phyloP scores from a whole-genome alignment of 2,888 invertebrate species.

The Epinotia bilunana region DNA sequence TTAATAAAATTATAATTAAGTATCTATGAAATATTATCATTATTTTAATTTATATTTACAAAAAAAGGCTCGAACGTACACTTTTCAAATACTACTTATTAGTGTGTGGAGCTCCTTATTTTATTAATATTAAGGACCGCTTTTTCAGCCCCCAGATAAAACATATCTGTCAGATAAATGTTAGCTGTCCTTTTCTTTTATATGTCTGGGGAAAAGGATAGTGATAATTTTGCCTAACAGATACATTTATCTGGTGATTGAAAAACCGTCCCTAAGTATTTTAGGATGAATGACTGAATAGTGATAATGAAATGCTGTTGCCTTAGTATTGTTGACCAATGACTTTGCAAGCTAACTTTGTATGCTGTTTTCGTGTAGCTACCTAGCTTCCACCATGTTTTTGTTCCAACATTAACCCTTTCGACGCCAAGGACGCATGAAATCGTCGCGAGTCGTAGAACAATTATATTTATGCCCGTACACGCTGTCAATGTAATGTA shows the following conservation, averaged over 20 bases:
- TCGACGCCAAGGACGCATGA: background rate
- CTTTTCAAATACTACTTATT: background rate
- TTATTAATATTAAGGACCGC: background rate
- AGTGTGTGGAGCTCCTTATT: background rate
- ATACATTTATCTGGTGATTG: too few species aligned
- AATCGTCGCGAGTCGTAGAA: background rate
- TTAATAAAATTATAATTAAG: background rate
- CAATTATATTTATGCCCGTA: background rate
- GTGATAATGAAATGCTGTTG: slow-evolving; percentile 10
- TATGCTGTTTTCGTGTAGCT: background rate
- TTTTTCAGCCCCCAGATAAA: too few species aligned
- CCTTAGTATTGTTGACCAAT: slow-evolving; percentile 9
- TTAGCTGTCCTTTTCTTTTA: too few species aligned
- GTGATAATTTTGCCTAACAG: too few species aligned
- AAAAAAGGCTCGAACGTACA: background rate
- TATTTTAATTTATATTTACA: background rate
- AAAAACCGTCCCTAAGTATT: too few species aligned
- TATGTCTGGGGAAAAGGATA: too few species aligned
- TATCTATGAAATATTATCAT: background rate
- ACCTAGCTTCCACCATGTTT: background rate
- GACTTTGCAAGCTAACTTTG: background rate
- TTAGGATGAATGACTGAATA: background rate
- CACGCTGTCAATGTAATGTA: background rate
- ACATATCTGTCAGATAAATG: too few species aligned
- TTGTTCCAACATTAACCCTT: background rate